A percentile compares a stretch with the other conserved stretches of the same genome.
Conservation (phyloP, 2,888 invertebrate genomes). For the Dryobotodes eremita region DNA sequence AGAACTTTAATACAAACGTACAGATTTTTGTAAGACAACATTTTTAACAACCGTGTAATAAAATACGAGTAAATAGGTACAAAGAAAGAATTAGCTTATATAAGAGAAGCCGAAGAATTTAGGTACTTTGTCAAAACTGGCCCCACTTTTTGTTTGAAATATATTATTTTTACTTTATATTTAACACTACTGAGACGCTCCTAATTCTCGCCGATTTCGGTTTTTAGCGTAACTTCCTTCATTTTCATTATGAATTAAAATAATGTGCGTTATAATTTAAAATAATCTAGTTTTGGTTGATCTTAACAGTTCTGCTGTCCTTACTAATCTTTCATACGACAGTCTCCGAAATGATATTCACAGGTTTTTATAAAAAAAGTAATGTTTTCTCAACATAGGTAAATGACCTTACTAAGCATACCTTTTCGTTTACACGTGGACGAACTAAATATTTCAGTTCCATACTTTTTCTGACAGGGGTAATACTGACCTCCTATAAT, state of each 20-base stretch:
- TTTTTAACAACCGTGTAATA: slow-evolving; percentile 52
- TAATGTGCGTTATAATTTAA: slow-evolving; percentile 25
- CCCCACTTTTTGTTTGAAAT: slow-evolving; percentile 33
- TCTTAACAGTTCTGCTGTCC: slow-evolving; percentile 22
- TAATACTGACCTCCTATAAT: not conserved
- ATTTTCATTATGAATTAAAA: not conserved
- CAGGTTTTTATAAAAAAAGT: slow-evolving; percentile 8
- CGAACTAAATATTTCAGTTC: not conserved
- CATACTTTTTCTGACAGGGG: not conserved
- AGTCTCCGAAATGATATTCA: slow-evolving; percentile 5
- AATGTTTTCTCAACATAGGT: not conserved
- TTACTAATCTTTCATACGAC: not conserved
- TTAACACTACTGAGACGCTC: slow-evolving; percentile 11
- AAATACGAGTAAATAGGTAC: slow-evolving; percentile 47
- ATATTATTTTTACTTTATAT: slow-evolving; percentile 20
- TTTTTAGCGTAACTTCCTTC: not conserved
- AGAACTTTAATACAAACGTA: slow-evolving; percentile 48
- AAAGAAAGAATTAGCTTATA: slow-evolving; percentile 18
- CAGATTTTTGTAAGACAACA: slow-evolving; percentile 71
- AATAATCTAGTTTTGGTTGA: slow-evolving; percentile 46
- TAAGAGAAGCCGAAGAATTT: slow-evolving; percentile 43
- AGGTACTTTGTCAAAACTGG: slow-evolving; percentile 49
- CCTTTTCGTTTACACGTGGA: not conserved
- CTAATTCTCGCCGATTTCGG: not conserved
- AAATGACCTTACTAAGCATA: not conserved